phyloP scores from a whole-genome alignment of 2,888 invertebrate genomes.

The Drosophila hawaiiensis region DNA sequence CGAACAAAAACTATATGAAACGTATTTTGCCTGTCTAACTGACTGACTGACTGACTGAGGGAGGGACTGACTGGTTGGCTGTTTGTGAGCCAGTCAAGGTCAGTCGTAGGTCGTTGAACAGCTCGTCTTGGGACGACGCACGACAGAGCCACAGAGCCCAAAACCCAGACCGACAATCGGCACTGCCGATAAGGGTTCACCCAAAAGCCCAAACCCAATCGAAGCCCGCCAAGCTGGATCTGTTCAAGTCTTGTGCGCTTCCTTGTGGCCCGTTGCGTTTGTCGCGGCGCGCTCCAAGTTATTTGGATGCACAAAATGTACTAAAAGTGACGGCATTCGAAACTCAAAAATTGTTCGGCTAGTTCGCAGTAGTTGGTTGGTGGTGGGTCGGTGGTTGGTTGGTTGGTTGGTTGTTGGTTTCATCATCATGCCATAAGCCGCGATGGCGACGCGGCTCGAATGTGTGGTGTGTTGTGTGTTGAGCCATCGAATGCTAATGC shows the following conservation, averaged over 20 bases:
- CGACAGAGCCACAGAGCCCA: background rate
- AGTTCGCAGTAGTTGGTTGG: conserved; percentile 14
- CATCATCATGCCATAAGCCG: conserved; percentile 72
- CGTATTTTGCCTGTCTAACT: background rate
- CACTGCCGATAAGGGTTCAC: background rate
- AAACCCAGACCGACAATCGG: background rate
- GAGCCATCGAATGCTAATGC: conserved; percentile 59
- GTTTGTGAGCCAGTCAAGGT: conserved; percentile 58
- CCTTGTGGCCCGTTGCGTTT: conserved; percentile 22
- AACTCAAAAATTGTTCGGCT: conserved; percentile 40
- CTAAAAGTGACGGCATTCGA: conserved; percentile 72
- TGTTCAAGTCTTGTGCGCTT: conserved; percentile 25
- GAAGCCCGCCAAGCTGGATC: conserved; percentile 22
- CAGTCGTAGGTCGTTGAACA: conserved; percentile 67
- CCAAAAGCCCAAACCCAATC: background rate
- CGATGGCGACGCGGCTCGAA: conserved; percentile 29
- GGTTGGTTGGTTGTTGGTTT: conserved; percentile 35
- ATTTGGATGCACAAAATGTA: conserved; percentile 76
- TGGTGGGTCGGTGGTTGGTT: background rate
- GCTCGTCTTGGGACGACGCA: conserved; percentile 4
- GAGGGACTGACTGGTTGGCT: conserved; percentile 17
- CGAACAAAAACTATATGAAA: conserved; percentile 50
- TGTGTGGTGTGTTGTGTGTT: conserved; percentile 2
- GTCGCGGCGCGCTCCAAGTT: conserved; percentile 56
- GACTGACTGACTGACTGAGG: background rate